Conservation (phyloP, 1,140 invertebrate genomes). For the Pseudomyrmex flavicornis region DNA sequence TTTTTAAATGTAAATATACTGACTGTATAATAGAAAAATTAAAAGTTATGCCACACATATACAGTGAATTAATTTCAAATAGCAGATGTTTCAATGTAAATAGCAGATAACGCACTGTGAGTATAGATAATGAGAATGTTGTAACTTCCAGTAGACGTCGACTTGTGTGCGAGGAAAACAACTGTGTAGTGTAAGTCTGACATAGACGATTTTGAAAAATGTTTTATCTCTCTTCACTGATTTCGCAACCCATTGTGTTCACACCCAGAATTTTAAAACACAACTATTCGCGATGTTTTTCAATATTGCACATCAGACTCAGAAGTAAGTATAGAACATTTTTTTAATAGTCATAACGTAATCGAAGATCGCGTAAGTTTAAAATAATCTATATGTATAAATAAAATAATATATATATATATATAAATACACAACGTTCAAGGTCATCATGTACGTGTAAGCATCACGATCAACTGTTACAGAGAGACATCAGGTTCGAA, state of each 20-base stretch:
- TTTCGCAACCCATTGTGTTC: neutral
- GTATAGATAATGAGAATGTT: no score
- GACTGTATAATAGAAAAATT: no score
- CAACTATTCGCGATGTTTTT: slow-evolving; percentile 15
- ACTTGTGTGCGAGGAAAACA: no score
- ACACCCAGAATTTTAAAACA: neutral
- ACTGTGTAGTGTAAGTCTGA: no score
- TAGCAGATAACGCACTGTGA: no score
- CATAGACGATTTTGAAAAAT: neutral
- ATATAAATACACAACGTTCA: neutral
- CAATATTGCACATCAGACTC: neutral
- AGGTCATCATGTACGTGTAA: neutral
- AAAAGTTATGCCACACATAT: no score
- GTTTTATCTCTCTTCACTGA: neutral
- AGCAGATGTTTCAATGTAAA: no score
- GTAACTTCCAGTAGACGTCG: no score
- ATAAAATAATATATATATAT: neutral
- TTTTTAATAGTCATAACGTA: no score
- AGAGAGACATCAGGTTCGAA: neutral
- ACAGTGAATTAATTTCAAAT: no score
- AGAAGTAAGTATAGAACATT: slow-evolving; percentile 22
- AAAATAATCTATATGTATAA: neutral
- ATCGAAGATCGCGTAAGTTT: neutral
- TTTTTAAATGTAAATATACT: no score
- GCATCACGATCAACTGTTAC: slow-evolving; percentile 17